These are phyloP conservation scores for Euplexia lucipara DNA, from an alignment of 2,888 invertebrate species.

Conservation along the genomic window DNA sequence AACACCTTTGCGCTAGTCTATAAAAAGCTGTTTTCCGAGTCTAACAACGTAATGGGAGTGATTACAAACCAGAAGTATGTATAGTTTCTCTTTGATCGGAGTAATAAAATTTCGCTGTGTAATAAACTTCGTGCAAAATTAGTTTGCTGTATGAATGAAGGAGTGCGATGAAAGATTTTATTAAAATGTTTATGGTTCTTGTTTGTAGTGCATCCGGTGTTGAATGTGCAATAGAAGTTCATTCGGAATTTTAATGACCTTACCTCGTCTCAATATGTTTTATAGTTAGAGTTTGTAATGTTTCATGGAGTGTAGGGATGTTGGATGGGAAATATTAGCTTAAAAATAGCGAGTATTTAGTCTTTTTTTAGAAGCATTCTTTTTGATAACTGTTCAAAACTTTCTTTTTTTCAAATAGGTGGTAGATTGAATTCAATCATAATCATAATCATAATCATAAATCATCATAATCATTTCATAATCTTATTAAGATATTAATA, in stretches of 20 bases:
- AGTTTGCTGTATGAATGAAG: not conserved
- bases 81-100: slow-evolving; percentile 30
- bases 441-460: too few species aligned
- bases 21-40: slow-evolving; percentile 1
- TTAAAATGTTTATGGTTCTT: slow-evolving; percentile 12
- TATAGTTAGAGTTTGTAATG: not conserved
- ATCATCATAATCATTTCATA: too few species aligned
- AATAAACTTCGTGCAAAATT: slow-evolving; percentile 11
- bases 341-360: too few species aligned
- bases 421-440: too few species aligned
- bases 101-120: slow-evolving; percentile 27
- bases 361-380: too few species aligned
- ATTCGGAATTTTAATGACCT: not conserved
- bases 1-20: not conserved
- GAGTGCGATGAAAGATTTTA: slow-evolving; percentile 28
- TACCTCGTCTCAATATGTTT: not conserved
- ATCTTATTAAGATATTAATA: too few species aligned
- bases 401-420: too few species aligned
- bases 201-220: not conserved
- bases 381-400: too few species aligned
- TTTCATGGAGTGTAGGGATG: too few species aligned
- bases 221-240: slow-evolving; percentile 3
- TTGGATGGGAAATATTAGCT: too few species aligned
- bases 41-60: slow-evolving; percentile 5
- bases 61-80: slow-evolving; percentile 18